phyloP scores from a whole-genome alignment of 2,888 invertebrate genomes.

The Pristionchus maxplancki region DNA sequence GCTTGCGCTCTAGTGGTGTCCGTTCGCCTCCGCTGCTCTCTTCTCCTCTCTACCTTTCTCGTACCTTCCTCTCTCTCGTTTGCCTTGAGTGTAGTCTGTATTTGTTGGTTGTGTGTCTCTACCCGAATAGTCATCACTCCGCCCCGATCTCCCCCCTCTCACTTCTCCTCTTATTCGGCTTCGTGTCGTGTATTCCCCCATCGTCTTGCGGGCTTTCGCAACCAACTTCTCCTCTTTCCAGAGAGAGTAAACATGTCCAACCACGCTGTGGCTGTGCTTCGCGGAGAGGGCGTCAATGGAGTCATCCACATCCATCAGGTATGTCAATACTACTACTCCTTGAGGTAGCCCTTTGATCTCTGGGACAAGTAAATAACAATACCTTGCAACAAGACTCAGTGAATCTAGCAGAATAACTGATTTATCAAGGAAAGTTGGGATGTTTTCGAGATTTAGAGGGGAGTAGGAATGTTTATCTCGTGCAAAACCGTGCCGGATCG shows the following conservation, averaged over 20 bases:
- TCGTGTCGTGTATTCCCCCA: neutral
- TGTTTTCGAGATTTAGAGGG: no score
- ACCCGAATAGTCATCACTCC: constrained; percentile 42
- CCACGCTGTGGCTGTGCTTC: constrained; percentile 72
- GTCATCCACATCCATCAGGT: constrained; percentile 72
- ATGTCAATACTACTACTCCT: neutral
- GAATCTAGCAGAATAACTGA: neutral
- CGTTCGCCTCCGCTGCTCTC: neutral
- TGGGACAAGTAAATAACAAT: no score
- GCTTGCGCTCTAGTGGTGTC: constrained; percentile 3
- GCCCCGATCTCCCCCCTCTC: neutral
- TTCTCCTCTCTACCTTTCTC: neutral
- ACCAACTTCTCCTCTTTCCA: neutral
- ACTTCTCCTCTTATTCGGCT: neutral
- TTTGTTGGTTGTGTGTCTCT: constrained; percentile 43
- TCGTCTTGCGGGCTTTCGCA: neutral
- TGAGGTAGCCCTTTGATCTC: no score
- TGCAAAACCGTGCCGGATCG: constrained; percentile 26
- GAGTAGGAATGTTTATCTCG: neutral
- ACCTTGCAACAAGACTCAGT: neutral
- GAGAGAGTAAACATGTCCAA: constrained; percentile 59
- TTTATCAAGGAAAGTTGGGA: neutral
- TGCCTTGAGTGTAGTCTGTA: constrained; percentile 18
- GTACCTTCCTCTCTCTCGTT: neutral
- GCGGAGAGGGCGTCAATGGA: constrained; percentile 69